Conservation (phyloP, 2,888 invertebrate species). For the Laothoe populi region DNA sequence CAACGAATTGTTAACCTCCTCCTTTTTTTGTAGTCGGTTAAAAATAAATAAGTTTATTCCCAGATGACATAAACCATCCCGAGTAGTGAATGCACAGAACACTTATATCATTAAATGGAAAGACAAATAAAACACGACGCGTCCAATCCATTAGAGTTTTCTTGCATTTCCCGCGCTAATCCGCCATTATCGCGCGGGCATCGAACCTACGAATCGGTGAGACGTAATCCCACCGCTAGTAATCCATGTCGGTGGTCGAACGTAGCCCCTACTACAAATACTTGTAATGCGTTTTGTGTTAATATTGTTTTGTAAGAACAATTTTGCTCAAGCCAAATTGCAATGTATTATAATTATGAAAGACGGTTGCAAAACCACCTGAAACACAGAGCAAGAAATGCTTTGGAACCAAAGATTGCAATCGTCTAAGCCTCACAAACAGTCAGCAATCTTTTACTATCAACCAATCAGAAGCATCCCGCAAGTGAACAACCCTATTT, state of each 20-base stretch:
- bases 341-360: too few species aligned
- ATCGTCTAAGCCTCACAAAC: too few species aligned
- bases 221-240: slow-evolving; percentile 40
- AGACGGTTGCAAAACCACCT: too few species aligned
- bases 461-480: too few species aligned
- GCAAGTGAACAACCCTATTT: too few species aligned
- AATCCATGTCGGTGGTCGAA: slow-evolving; percentile 29
- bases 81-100: too few species aligned
- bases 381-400: too few species aligned
- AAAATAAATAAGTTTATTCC: not conserved
- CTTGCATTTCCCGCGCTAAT: slow-evolving; percentile 41
- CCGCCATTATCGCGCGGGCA: slow-evolving; percentile 47
- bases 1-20: too few species aligned
- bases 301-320: not conserved
- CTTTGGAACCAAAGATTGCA: too few species aligned
- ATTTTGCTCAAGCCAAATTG: too few species aligned
- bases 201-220: slow-evolving; percentile 44
- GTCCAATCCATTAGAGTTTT: slow-evolving; percentile 48
- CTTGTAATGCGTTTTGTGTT: not conserved
- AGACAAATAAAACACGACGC: slow-evolving; percentile 39
- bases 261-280: slow-evolving; percentile 29
- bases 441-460: too few species aligned
- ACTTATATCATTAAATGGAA: not conserved
- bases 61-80: not conserved
- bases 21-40: too few species aligned